Percentiles rank a stretch among this genome's conserved stretches.
These are phyloP conservation scores for Pandion haliaetus DNA, from an alignment of 2,113 vertebrate genomes.

Conservation along the genomic window DNA sequence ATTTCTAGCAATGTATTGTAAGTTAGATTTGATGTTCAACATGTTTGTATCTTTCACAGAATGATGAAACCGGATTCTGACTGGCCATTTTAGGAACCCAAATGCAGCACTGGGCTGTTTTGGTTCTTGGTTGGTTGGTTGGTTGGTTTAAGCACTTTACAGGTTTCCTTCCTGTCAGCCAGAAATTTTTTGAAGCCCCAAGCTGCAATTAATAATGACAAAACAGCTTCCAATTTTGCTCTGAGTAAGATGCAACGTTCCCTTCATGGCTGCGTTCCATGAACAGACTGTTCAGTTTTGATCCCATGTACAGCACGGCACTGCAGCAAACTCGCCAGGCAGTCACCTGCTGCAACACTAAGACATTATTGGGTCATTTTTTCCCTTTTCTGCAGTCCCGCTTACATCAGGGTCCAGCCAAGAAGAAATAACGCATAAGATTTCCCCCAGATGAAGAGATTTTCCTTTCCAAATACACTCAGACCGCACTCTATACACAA, in stretches of 20 bases:
- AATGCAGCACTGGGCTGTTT: background rate
- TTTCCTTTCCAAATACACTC: background rate
- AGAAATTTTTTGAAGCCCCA: background rate
- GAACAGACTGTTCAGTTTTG: background rate
- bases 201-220: background rate
- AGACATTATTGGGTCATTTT: background rate
- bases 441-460: background rate
- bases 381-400: background rate
- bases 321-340: background rate
- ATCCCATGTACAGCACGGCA: background rate
- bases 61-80: background rate
- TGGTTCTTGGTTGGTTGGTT: background rate
- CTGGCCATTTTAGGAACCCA: background rate
- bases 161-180: background rate
- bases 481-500: background rate
- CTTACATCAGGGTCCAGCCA: background rate
- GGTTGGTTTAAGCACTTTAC: background rate
- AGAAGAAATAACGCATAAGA: background rate
- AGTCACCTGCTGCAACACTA: background rate
- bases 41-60: rapidly evolving
- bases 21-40: background rate
- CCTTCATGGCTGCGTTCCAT: background rate
- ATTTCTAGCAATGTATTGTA: background rate
- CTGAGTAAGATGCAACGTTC: background rate
- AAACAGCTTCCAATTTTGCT: background rate